phyloP scores from a whole-genome alignment of 2,113 vertebrate species.

The Bathybates hornii region DNA sequence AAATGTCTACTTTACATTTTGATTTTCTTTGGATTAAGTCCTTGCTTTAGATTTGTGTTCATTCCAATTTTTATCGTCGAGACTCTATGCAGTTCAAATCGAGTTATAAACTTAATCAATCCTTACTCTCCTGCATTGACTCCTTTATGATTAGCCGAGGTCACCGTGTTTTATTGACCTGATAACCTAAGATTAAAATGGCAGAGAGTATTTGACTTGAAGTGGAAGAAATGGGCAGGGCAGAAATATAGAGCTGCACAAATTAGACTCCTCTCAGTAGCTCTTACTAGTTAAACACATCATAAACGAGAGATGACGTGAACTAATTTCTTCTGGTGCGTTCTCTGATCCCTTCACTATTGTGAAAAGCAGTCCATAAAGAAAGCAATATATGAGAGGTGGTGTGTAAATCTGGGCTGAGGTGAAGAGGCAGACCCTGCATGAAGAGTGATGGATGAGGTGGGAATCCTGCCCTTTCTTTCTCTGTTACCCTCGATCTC shows the following conservation, averaged over 20 bases:
- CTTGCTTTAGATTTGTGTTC: constrained; percentile 59
- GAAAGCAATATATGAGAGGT: constrained; percentile 5
- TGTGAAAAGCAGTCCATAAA: constrained; percentile 35
- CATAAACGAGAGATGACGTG: constrained; percentile 58
- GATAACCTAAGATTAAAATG: constrained; percentile 67
- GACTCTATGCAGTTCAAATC: constrained; percentile 53
- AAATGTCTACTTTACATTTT: constrained; percentile 65
- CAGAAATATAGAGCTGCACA: constrained; percentile 10
- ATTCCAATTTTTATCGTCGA: constrained; percentile 62
- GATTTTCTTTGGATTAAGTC: constrained; percentile 65
- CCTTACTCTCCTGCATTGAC: constrained; percentile 46
- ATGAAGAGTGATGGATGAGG: constrained; percentile 62
- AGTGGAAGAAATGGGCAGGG: constrained; percentile 23
- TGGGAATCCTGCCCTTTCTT: constrained; percentile 41
- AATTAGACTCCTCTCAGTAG: constrained; percentile 22
- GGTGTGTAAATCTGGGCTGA: constrained; percentile 36
- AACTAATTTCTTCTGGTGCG: constrained; percentile 59
- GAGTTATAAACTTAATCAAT: constrained; percentile 74
- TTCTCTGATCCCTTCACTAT: constrained; percentile 39
- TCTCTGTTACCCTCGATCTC: constrained; percentile 36
- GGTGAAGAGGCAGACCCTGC: constrained; percentile 27
- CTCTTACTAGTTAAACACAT: constrained; percentile 46
- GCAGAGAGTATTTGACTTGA: constrained; percentile 23
- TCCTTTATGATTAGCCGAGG: constrained; percentile 69
- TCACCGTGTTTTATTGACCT: constrained; percentile 69